Evolutionary conservation across 2,113 vertebrate genomes (phyloP).

Genomic region (Microtus oregoni): DNA sequence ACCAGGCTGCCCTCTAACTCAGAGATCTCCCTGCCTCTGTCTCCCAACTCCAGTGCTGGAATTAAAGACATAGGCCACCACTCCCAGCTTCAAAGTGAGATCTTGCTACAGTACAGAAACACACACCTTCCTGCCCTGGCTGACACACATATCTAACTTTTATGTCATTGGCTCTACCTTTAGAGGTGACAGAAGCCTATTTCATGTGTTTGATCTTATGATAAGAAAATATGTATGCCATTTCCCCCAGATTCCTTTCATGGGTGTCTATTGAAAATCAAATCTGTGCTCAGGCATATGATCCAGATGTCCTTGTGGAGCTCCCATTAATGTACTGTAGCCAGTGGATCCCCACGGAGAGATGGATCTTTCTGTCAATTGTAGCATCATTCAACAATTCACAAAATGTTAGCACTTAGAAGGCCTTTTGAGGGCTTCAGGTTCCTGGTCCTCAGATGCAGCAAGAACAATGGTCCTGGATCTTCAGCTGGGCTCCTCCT

Average conservation of each 20-base stretch:
- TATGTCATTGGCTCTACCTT: slow-evolving; percentile 5
- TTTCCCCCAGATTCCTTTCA: slow-evolving; percentile 49
- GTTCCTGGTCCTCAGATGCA: background rate
- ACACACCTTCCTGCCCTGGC: slow-evolving; percentile 3
- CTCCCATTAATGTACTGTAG: background rate
- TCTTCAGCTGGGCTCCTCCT: background rate
- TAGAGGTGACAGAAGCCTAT: slow-evolving; percentile 23
- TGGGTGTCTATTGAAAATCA: slow-evolving; percentile 43
- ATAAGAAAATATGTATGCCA: background rate
- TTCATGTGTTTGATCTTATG: background rate
- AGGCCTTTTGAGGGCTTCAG: background rate
- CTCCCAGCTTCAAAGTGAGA: background rate
- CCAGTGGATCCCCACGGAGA: background rate
- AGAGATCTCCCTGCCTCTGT: background rate
- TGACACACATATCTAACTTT: background rate
- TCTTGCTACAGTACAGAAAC: slow-evolving; percentile 39
- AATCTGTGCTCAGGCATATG: background rate
- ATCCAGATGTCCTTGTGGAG: accelerated
- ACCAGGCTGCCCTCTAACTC: background rate
- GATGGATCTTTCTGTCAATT: slow-evolving; percentile 2
- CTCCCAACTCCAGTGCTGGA: background rate
- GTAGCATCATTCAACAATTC: background rate
- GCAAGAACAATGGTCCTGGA: background rate
- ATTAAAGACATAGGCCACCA: background rate
- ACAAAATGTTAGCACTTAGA: background rate